Conservation (phyloP, 2,797 vertebrate species). For the Peromyscus eremicus region DNA sequence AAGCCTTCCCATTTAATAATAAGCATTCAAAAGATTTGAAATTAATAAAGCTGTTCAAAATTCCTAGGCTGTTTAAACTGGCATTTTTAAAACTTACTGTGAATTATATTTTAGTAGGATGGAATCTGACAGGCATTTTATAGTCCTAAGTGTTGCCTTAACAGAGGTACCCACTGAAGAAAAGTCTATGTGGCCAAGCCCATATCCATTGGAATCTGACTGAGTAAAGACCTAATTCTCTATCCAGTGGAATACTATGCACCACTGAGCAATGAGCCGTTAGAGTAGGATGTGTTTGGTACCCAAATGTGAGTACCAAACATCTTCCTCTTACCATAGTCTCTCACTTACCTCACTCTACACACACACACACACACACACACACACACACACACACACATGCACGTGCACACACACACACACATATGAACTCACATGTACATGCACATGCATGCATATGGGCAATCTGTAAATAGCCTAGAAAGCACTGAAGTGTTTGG, state of each 20-base stretch:
- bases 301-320: neutral
- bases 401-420: rapidly evolving
- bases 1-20: slow-evolving; percentile 78
- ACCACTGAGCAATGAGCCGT: neutral
- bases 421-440: rapidly evolving
- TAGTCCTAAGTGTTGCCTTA: neutral
- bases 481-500: neutral
- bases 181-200: slow-evolving; percentile 12
- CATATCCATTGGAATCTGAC: neutral
- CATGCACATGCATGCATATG: neutral
- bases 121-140: slow-evolving; percentile 37
- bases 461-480: neutral
- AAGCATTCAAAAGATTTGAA: slow-evolving; percentile 77
- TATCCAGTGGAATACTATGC: neutral
- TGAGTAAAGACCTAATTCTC: neutral
- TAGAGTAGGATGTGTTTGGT: neutral
- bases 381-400: too few species aligned
- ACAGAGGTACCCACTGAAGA: neutral
- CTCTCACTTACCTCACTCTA: neutral
- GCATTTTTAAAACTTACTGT: slow-evolving; percentile 70
- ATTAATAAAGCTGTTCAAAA: slow-evolving; percentile 81
- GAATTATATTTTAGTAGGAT: slow-evolving; percentile 65
- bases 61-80: slow-evolving; percentile 68
- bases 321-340: neutral
- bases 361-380: too few species aligned